Conservation (phyloP, 2,888 invertebrate genomes). For the Drosophila pullipes region DNA sequence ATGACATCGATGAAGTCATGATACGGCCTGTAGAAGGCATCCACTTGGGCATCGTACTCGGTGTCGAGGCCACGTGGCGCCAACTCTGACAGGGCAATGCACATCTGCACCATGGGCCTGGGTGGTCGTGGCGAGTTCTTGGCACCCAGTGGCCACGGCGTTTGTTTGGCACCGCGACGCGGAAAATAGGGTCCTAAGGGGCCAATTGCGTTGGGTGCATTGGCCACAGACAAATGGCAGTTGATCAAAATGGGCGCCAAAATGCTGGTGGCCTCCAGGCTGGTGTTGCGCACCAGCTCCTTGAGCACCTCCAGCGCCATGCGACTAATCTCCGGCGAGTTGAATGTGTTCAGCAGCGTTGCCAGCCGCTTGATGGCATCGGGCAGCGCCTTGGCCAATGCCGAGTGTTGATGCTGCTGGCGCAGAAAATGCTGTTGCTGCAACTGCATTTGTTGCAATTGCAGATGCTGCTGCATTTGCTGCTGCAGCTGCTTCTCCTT, state of each 20-base stretch:
- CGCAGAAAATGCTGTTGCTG: conserved; percentile 81
- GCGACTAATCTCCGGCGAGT: conserved; percentile 93
- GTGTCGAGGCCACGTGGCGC: conserved; percentile 89
- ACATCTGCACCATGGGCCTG: conserved; percentile 93
- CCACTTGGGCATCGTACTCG: conserved; percentile 91
- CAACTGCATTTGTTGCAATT: conserved; percentile 79
- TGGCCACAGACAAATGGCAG: conserved; percentile 92
- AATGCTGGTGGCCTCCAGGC: conserved; percentile 88
- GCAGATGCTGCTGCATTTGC: conserved; percentile 81
- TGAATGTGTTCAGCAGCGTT: conserved; percentile 94
- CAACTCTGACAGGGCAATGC: conserved; percentile 91
- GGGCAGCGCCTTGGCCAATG: conserved; percentile 92
- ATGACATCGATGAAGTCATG: conserved; percentile 94
- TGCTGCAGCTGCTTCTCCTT: conserved; percentile 80
- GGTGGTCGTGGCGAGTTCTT: conserved; percentile 90
- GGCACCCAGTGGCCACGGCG: conserved; percentile 86
- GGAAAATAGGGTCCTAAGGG: conserved; percentile 92
- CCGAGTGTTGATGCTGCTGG: conserved; percentile 82
- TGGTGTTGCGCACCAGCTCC: conserved; percentile 84
- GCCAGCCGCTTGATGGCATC: conserved; percentile 95
- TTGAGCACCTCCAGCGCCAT: conserved; percentile 90
- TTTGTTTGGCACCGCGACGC: conserved; percentile 87
- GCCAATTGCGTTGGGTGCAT: conserved; percentile 88
- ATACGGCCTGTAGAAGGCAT: conserved; percentile 93
- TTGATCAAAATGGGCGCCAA: conserved; percentile 94